Evolutionary conservation across 1,140 invertebrate genomes (phyloP), one percentile per base, ranked within the genome.

Genomic region (Drosophila pachea): DNA sequence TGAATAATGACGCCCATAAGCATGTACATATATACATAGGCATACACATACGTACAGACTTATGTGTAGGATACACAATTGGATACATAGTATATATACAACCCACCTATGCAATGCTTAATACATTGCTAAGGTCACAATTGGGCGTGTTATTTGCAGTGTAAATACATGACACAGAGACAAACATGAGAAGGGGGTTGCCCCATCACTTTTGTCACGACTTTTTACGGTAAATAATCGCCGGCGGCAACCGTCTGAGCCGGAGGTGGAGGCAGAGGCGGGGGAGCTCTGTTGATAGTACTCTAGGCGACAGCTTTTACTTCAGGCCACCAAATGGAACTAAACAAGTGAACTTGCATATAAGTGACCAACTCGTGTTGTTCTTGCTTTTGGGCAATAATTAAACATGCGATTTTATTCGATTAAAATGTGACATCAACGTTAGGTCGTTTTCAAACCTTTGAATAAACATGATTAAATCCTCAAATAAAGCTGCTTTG

Each of bases 81-180:
- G 16, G 29, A 32, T 33, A 50, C 32, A 29, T 36, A 33, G 3
- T 8, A 33, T 7, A 7, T 8, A 33, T 7, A 7, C 5, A 12
- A 22, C 7, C 6, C 32, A n/a, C 9, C 11, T 52, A 55, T 58
- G 55, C 38, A 49, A 48, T 36, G 45, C 59, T 62, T 50, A 56
- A 63, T 62, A 42, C 45, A 54, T 48, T 62, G 45, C 49, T 68
- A 68, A 68, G 59, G 66, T 68, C 66, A 63, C 31, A 5, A 40
- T 7, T 45, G 31, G 50, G 42, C 35, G 14, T 49, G 58, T 48
- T 54, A 54, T 55, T 11, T 42, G 31, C 60, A 54, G 22, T 47
- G 16, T 43, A 58, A 2, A 42, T 42, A 0, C 14, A 42, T 43
- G 22, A 43, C 22, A 22, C 22, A 22, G n/a, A 43, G 3, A 43